Evolutionary conservation across 2,113 vertebrate species (phyloP), one percentile per base, ranked within the genome.

Genomic region (chimpanzee (Pan troglodytes)): DNA sequence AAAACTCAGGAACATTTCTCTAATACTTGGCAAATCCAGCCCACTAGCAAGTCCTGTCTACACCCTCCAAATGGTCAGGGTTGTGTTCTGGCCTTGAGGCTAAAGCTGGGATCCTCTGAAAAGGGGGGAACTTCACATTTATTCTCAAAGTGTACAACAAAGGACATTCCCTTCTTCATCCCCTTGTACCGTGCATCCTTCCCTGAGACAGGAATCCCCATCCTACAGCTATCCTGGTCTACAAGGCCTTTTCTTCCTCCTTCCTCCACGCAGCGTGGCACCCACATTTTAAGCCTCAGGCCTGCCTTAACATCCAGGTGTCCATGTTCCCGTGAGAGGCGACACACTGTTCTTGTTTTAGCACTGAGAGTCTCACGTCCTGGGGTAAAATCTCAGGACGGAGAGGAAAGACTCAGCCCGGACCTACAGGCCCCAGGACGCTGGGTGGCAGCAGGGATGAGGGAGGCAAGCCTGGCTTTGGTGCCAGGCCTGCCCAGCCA

Each of bases 391-490:
- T 17, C 50, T 23, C 23, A 64, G 91, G 61, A 35, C 43, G n/a
- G 35, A 83, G 38, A 83, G 27, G 32, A 45, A 61, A 59, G 52
- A 14, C 10, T 23, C 14, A 16, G 48, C 35, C 11, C 14, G 35
- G 73, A 57, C 5, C 8, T 17, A 10, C 20, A 23, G 52, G 50
- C 76, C 73, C 27, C 8, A 43, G 76, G 52, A 17, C 0, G 0
- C 12, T 4, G 20, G 35, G 20, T 0, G 1, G 61, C 14, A 27
- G 27, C 4, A 8, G 3, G 22, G 16, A 9, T 35, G 0, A 0
- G 8, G 27, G n/a, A 16, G 30, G 30, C 67, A 16, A 32, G 57
- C 7, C 17, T 25, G 22, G 35, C 43, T 93, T 27, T 35, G 35
- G 25, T 40, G 5, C 38, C 43, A 83, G 67, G 11, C 2, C 32